Base-by-base conservation (phyloP, 2,113 vertebrate genomes). In the Pyrgilauda ruficollis region DNA sequence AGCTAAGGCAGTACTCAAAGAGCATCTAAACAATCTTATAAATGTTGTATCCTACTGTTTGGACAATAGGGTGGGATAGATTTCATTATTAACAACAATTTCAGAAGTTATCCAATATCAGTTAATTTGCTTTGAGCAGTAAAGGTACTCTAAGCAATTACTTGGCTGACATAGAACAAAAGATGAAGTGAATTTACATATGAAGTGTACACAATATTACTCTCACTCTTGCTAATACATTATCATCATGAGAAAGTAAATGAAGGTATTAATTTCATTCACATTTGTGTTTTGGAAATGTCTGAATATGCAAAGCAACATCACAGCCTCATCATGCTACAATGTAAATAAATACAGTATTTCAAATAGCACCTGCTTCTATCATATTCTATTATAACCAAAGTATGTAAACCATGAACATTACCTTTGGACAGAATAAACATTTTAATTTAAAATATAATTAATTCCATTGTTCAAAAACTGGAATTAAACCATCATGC, bases 261-360 rank as follows among this genome's bases (percentile, higher is more conserved):
- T 55, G 28, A 93, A 95, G 46, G 39, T 69, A 94, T 93, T 92
- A 15, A 84, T 93, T 95, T 90, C 84, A 96, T 93, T 93, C 84
- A 30, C 68, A 83, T 46, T 95, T 80, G 31, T 85, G 89, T 61
- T 94, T 96, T 85, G 58, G 35, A 94, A 52, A 37, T 66, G 55
- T 74, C 72, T 92, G 68, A 83, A 95, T 83, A 95, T 80, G 79
- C 75, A 92, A 93, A 97, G 72, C 50, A 83, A 59, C 59, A 88
- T 73, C 75, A 63, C n/a, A 77, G 46, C 33, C 83, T 93, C 79
- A 84, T 92, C 88, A 90, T 39, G 23, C 27, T 55, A 76, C 75
- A 87, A 10, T 27, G 58, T 90, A 93, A 94, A 90, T 76, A 95
- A 96, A 93, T 59, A 84, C 27, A 58, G 49, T 86, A 87, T 87